Base-by-base conservation (phyloP, 2,888 invertebrate genomes). In the Encarsia formosa region DNA sequence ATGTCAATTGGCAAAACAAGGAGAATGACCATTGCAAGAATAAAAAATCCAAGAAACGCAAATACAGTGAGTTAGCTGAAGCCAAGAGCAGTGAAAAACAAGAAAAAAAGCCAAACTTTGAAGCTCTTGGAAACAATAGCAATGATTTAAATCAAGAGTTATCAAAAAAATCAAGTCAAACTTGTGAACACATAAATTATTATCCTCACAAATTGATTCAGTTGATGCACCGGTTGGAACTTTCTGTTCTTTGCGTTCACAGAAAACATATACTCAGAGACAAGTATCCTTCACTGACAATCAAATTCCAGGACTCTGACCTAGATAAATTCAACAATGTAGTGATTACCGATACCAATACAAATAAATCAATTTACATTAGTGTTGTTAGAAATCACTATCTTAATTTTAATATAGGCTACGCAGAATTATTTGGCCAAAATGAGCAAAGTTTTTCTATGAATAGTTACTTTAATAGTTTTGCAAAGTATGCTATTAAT, bases 211-310 rank as follows among this genome's bases (percentile, higher is more conserved):
- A 54, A 38, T 61, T 65, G 54, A 61, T 62, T 50, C 54, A 50
- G 31, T 26, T 63, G 57, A 62, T 62, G 59, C 61, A 64, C 57
- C 60, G 32, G 58, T 56, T 64, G 53, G 61, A 65, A 56, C 57
- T 65, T 55, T 62, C 62, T 13, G 54, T 65, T 53, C 56, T 64
- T 50, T 65, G 61, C 44, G 54, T 35, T 22, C 48, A 57, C 46
- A 63, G 60, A 58, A 56, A 61, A 52, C 57, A 50, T 48, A 59
- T 19, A 40, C 58, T 60, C 54, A 23, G 60, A 59, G 35, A 60
- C 51, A 64, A 64, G 59, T 64, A 64, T 61, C 58, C 61, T 54
- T 61, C 50, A 48, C 56, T 63, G 20, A 56, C 61, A 59, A 56
- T 65, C 53, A 47, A 53, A 26, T 62, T 65, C 60, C 61, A 46